A percentile compares a stretch with the other conserved stretches of the same genome.
Conservation (phyloP, 53 echinoderm and acorn worm genomes). For the Crossaster papposus region DNA sequence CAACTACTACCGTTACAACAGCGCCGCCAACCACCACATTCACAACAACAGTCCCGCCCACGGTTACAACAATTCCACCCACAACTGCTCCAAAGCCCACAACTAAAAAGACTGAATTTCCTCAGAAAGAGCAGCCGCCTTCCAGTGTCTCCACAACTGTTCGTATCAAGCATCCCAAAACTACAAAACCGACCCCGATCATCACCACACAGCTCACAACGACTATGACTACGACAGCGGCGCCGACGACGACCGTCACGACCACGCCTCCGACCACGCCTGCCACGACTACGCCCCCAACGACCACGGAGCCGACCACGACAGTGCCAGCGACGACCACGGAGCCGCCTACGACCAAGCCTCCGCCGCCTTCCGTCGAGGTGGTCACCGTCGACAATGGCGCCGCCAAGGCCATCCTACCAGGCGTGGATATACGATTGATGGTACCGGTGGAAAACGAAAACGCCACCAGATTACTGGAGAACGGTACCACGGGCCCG, state of each 20-base stretch:
- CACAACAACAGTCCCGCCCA: conserved; percentile 38
- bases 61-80: conserved; percentile 2
- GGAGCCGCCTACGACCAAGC: conserved; percentile 53
- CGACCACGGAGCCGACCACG: conserved; percentile 39
- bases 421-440: conserved; percentile 35
- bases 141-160: conserved; percentile 21
- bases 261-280: conserved; percentile 24
- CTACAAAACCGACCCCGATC: conserved; percentile 11
- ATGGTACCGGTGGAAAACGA: conserved; percentile 36
- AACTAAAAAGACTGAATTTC: conserved; percentile 10
- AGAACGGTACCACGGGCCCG: conserved; percentile 28
- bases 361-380: conserved; percentile 45
- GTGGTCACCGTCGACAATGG: conserved; percentile 27
- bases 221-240: neutral
- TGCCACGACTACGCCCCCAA: conserved; percentile 9
- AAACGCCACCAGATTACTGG: conserved; percentile 31
- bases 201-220: conserved; percentile 27
- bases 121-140: conserved; percentile 42
- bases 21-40: conserved; percentile 51
- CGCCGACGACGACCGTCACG: conserved; percentile 31
- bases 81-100: conserved; percentile 7
- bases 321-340: conserved; percentile 48
- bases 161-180: conserved; percentile 9
- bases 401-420: conserved; percentile 36
- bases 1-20: conserved; percentile 48